Evolutionary conservation across 1,140 invertebrate species (phyloP).

Genomic region (Meloidogyne hapla): DNA sequence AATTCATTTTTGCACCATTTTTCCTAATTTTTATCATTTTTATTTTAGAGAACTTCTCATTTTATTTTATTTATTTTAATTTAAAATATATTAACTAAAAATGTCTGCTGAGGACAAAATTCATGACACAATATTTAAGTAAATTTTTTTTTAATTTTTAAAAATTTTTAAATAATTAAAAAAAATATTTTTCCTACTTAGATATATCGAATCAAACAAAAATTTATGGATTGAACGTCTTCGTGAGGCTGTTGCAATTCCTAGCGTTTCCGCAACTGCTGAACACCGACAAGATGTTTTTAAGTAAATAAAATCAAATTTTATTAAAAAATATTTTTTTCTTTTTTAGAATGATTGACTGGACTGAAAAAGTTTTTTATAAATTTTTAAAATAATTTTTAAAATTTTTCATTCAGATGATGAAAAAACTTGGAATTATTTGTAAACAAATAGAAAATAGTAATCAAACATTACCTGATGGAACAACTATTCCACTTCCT

Average conservation of each 20-base stretch:
- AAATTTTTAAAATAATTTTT: neutral
- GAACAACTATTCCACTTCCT: slow-evolving; percentile 76
- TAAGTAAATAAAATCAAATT: neutral
- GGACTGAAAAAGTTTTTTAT: slow-evolving; percentile 70
- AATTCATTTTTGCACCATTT: no score
- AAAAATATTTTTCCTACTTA: slow-evolving; percentile 61
- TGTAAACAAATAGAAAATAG: slow-evolving; percentile 78
- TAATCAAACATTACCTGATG: slow-evolving; percentile 73
- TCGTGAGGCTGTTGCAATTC: slow-evolving; percentile 83
- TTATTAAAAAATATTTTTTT: neutral
- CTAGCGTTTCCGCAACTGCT: slow-evolving; percentile 89
- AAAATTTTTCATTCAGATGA: slow-evolving; percentile 64
- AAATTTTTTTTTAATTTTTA: neutral
- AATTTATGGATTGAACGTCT: slow-evolving; percentile 77
- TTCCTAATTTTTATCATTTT: no score
- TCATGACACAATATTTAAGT: neutral
- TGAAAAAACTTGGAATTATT: slow-evolving; percentile 76
- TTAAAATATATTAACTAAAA: neutral
- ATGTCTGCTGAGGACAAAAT: slow-evolving; percentile 12
- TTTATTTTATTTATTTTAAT: neutral
- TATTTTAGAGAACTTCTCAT: no score
- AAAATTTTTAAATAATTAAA: neutral
- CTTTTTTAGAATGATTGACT: slow-evolving; percentile 77
- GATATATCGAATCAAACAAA: slow-evolving; percentile 78
- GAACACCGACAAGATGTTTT: slow-evolving; percentile 74